Conservation (phyloP, 2,797 vertebrate genomes). For the Craterocephalus amniculus region DNA sequence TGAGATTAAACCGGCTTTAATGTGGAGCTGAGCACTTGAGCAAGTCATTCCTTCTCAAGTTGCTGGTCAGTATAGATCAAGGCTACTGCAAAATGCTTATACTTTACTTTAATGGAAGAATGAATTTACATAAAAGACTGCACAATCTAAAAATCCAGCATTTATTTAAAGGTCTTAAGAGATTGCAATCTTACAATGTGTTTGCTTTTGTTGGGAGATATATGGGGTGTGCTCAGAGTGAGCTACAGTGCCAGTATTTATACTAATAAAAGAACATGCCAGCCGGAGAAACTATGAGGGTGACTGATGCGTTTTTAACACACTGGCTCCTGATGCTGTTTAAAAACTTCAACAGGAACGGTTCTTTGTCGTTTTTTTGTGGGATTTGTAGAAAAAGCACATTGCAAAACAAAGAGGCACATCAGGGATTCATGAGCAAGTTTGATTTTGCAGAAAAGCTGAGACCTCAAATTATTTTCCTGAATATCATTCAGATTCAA, state of each 20-base stretch:
- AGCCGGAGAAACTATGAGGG: neutral
- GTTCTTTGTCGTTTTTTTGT: neutral
- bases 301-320: constrained; percentile 8
- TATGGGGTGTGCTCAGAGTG: neutral
- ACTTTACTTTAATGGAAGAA: neutral
- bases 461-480: too few species aligned
- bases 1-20: constrained; percentile 16
- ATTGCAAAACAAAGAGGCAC: neutral
- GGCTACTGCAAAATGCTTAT: neutral
- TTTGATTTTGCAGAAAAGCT: too few species aligned
- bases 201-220: neutral
- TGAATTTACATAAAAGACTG: too few species aligned
- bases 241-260: neutral
- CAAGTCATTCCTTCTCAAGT: constrained; percentile 2
- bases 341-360: too few species aligned
- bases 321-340: too few species aligned
- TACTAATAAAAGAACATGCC: neutral
- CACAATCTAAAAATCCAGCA: neutral
- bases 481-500: too few species aligned
- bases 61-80: neutral
- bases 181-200: neutral
- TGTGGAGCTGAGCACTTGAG: constrained; percentile 4
- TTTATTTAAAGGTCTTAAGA: neutral
- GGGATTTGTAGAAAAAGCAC: neutral
- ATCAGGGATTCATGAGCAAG: too few species aligned